Evolutionary conservation across 2,888 invertebrate species (phyloP), one percentile per base, ranked within the genome.

Genomic region (Cloeon dipterum): DNA sequence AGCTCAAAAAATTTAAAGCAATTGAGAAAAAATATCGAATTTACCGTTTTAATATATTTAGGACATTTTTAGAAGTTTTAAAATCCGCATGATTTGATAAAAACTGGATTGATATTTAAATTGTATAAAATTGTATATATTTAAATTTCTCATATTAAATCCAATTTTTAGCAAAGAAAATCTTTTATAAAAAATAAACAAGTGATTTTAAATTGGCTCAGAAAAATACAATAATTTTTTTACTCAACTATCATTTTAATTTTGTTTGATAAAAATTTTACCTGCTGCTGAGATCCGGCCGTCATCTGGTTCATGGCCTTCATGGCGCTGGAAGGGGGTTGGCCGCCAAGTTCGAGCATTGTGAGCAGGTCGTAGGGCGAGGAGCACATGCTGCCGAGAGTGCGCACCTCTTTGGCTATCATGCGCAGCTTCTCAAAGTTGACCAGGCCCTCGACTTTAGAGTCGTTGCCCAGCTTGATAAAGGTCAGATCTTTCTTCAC

Each of bases 361-460:
- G 81, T 81, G 33, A 81, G 60, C 37, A 86, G 62, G 58, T 91
- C 89, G 53, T 83, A 81, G 3, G 88, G 85, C 19, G 88, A 86
- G 44, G 89, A 89, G 55, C 91, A 89, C 86, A 96, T 91, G 54
- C 88, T 88, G 41, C 83, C 82, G 39, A 88, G 62, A 17, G 78
- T 68, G 44, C 86, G 65, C 19, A 88, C 82, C 65, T 96, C 94
- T 59, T 94, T 93, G 36, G 96, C 89, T 44, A 98, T 86, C 91
- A 98, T 94, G 45, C 98, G 67, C 41, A 98, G 63, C 55, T 98
- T 98, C 57, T 98, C 98, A 54, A 98, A 98, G 59, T 99, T 98
- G 2, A 93, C 77, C 54, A 89, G 65, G 39, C 72, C 70, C 53
- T 89, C 88, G 4, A 88, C 77, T 51, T 73, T 68, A 1, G 86